Percentiles rank a stretch among this genome's conserved stretches.
These are phyloP conservation scores for Deilephila elpenor DNA, from an alignment of 2,888 invertebrate species.

Conservation along the genomic window DNA sequence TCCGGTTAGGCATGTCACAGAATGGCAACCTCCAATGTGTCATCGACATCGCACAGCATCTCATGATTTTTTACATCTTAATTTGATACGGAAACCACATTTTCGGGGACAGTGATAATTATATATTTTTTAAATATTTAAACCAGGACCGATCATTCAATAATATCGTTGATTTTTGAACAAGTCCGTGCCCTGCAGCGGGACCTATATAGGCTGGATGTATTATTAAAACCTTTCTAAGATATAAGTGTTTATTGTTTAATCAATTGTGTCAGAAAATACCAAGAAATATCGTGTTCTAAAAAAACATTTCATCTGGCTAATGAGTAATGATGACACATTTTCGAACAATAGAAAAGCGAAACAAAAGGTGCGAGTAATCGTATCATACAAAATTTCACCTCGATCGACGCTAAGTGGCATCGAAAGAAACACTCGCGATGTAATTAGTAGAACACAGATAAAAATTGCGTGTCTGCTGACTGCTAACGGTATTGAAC, in stretches of 20 bases:
- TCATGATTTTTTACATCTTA: too few species aligned
- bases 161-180: neutral
- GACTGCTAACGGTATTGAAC: constrained; percentile 1
- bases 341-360: constrained; percentile 26
- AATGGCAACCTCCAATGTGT: neutral
- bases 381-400: constrained; percentile 30
- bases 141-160: too few species aligned
- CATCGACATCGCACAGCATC: neutral
- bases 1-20: neutral
- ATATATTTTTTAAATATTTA: neutral
- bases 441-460: constrained; percentile 28
- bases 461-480: neutral
- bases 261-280: neutral
- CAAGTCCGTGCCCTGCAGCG: too few species aligned
- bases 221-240: too few species aligned
- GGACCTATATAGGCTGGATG: too few species aligned
- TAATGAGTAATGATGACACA: constrained; percentile 25
- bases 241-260: neutral
- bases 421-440: constrained; percentile 37
- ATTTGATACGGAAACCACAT: too few species aligned
- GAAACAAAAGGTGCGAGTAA: constrained; percentile 28
- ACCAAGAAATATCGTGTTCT: neutral
- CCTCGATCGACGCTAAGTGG: constrained; percentile 39
- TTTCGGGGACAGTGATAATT: neutral
- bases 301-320: neutral